These are phyloP conservation scores for Rhagologus leucostigma DNA, from an alignment of 2,113 vertebrate species.

Conservation along the genomic window DNA sequence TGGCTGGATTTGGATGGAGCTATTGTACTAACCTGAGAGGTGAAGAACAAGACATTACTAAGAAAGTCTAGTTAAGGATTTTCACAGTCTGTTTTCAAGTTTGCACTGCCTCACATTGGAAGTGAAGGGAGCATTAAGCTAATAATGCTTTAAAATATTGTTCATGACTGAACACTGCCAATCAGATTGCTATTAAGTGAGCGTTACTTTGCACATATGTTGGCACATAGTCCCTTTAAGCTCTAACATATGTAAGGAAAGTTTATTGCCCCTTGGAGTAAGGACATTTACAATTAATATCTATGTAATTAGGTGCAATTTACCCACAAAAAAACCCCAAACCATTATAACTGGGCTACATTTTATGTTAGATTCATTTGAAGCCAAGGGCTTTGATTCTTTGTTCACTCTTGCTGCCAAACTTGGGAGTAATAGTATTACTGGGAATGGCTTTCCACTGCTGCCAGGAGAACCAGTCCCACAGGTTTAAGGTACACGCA, in stretches of 20 bases:
- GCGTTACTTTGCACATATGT: not conserved
- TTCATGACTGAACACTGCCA: not conserved
- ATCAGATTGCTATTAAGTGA: not conserved
- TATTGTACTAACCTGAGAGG: not conserved
- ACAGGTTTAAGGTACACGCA: not conserved
- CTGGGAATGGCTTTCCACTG: not conserved
- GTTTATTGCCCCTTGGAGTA: not conserved
- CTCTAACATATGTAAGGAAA: not conserved
- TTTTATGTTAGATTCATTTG: not conserved
- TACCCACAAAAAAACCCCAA: not conserved
- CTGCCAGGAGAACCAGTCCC: not conserved
- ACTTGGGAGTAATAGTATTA: not conserved
- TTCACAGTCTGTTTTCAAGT: not conserved
- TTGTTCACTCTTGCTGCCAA: not conserved
- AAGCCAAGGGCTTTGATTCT: not conserved
- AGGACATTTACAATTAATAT: not conserved
- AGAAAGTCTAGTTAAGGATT: not conserved
- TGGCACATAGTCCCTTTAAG: not conserved
- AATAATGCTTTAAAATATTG: not conserved
- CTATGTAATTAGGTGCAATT: not conserved
- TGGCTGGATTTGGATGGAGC: not conserved
- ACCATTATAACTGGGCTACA: not conserved
- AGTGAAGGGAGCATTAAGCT: not conserved
- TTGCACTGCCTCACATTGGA: not conserved
- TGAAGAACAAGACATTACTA: not conserved